Base-by-base conservation (phyloP, 2,113 vertebrate genomes). In the Otocyon megalotis region DNA sequence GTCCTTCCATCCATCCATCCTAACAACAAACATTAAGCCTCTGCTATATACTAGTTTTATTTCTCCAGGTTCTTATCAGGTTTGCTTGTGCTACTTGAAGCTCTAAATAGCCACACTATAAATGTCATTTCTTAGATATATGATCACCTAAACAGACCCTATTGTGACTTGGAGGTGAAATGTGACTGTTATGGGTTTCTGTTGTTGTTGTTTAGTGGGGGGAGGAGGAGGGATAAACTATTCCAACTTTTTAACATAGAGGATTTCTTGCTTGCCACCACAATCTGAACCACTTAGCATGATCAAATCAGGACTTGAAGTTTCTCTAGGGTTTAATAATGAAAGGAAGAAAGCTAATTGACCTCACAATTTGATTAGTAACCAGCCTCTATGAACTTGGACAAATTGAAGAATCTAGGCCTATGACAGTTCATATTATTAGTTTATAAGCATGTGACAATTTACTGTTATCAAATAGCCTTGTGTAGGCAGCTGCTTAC, bases 261-360 rank as follows among this genome's bases (percentile, higher is more conserved):
- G 37, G 13, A 53, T 77, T 82, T 77, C 14, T 90, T 96, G 32
- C 35, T 35, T 81, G 12, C 3, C 35, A 48, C 28, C 32, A 24
- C 2, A 92, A 30, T 89, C 54, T 95, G 30, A 3, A 82, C 28
- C 16, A 67, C 30, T 84, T 93, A 93, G 35, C 24, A 43, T 65
- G 67, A 65, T 94, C 19, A 93, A 88, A 79, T 28, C 0, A 58
- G 32, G 5, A 0, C 8, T 77, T 92, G 37, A 56, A 26, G 0
- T 92, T 95, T 74, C 56, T 86, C 43, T 93, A 69, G 50, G 65
- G 62, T 56, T 93, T 94, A 85, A 53, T 67, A 92, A 67, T 74
- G n/a, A 84, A 14, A 26, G 65, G 53, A 92, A 71, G 63, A 96
- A 80, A 95, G 30, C 5, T 69, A 80, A 17, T 20, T 72, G 32